Base-by-base conservation (phyloP, 2,888 invertebrate species). In the Cosmorhoe ocellata region DNA sequence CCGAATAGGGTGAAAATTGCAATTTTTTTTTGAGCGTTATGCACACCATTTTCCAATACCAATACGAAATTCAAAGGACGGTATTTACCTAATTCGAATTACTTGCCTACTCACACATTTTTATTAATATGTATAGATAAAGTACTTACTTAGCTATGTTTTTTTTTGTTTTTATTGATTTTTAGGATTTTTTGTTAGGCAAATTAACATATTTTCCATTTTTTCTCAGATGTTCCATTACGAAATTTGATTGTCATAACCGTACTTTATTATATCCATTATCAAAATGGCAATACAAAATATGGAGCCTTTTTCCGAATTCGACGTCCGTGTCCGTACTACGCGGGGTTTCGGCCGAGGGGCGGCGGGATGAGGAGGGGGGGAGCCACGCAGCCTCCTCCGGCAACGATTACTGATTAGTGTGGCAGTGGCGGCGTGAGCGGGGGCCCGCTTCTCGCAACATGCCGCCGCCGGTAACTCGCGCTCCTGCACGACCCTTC, bases 401-500 rank as follows among this genome's bases (percentile, higher is more conserved):
- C 84, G 81, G 79, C 90, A 90, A 91, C 90, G 91, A 90, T 91
- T 91, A 91, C 91, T 90, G 90, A 90, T 91, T 90, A 91, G 91
- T 91, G 84, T 85, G 84, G 81, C 85, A 90, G 83, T 83, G 84
- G 82, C 85, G 84, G 85, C 80, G 84, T 71, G 81, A 75, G 79
- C 79, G 86, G 85, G 81, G 78, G 76, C 79, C 78, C 84, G 86
- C 79, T 73, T 71, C 69, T 74, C 74, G 66, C 67, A 67, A 63
- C 55, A 79, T 80, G 84, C 80, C 81, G 76, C 79, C 83, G 74
- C 78, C 77, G 72, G 66, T 65, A 58, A 66, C 67, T 49, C 53
- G 50, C 57, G 56, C 53, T 50, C 37, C 51, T 40, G 43, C 24
- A 33, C 27, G 13, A 34, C 43, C 39, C 48, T 37, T 44, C 38